Conservation (phyloP, 2,797 vertebrate genomes). For the Okamejei kenojei region DNA sequence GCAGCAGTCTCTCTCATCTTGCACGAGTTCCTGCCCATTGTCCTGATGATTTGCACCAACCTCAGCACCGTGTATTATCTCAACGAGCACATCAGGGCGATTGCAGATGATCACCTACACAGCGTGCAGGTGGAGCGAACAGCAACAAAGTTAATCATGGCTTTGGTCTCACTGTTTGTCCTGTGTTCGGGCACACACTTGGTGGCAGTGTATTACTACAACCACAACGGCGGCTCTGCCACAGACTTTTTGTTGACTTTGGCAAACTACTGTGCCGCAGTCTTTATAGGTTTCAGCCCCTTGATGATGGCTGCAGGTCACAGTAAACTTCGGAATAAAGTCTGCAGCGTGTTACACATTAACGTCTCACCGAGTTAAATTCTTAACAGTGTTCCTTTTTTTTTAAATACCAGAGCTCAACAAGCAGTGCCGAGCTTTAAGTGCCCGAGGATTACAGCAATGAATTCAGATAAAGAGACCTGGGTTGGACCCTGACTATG, state of each 20-base stretch:
- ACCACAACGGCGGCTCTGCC: slow-evolving; percentile 58
- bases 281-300: slow-evolving; percentile 71
- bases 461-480: neutral
- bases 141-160: slow-evolving; percentile 67
- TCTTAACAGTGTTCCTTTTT: too few species aligned
- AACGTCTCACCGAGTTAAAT: neutral
- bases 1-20: slow-evolving; percentile 60
- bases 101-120: slow-evolving; percentile 51
- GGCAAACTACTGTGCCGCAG: slow-evolving; percentile 62
- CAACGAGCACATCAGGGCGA: slow-evolving; percentile 59
- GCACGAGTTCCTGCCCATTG: slow-evolving; percentile 62
- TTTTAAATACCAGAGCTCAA: neutral
- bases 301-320: slow-evolving; percentile 67
- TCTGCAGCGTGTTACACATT: slow-evolving; percentile 40
- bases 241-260: slow-evolving; percentile 59
- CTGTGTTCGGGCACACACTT: slow-evolving; percentile 67
- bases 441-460: neutral
- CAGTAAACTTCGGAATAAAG: slow-evolving; percentile 61
- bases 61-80: slow-evolving; percentile 60
- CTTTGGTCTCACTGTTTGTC: slow-evolving; percentile 62
- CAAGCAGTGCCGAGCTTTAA: neutral
- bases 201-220: slow-evolving; percentile 67
- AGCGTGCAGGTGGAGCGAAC: slow-evolving; percentile 59
- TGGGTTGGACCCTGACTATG: too few species aligned
- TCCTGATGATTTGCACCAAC: slow-evolving; percentile 67